Percentiles rank a stretch among this genome's conserved stretches.
Conservation (phyloP, 1,140 invertebrate genomes). For the Ceratosolen solmsi region DNA sequence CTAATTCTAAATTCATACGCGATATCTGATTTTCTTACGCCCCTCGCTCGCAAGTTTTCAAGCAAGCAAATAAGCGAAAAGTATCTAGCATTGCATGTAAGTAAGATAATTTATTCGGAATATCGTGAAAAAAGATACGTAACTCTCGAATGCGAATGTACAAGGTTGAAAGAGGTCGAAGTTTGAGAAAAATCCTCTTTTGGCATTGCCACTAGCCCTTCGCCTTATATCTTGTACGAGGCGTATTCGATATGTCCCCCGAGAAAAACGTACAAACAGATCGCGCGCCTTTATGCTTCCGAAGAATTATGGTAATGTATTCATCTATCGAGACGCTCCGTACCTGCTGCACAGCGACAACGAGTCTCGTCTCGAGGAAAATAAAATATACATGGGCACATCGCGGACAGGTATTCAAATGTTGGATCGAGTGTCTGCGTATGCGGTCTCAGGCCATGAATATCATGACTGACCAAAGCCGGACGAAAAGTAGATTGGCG, state of each 20-base stretch:
- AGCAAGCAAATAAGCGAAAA: background rate
- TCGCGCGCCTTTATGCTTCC: slow-evolving; percentile 28
- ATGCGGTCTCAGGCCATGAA: slow-evolving; percentile 73
- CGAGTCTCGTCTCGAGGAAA: slow-evolving; percentile 38
- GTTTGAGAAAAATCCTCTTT: background rate
- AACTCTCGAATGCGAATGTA: background rate
- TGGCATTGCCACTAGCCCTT: background rate
- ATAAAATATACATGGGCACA: slow-evolving; percentile 72
- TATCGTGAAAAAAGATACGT: background rate
- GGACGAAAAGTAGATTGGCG: slow-evolving; percentile 39
- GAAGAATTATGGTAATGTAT: slow-evolving; percentile 49
- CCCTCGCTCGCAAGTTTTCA: background rate
- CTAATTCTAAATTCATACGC: too few species aligned
- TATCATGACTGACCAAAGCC: slow-evolving; percentile 73
- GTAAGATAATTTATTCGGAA: background rate
- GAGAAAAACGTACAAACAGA: slow-evolving; percentile 25
- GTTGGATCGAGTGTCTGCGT: slow-evolving; percentile 69
- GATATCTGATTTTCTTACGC: too few species aligned
- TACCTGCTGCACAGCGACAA: background rate
- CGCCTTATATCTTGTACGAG: background rate
- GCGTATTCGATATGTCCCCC: slow-evolving; percentile 20
- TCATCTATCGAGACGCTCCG: slow-evolving; percentile 30
- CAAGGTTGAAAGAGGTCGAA: too few species aligned
- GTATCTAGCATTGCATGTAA: too few species aligned
- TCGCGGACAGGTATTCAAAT: slow-evolving; percentile 70